Conservation (phyloP, 2,113 vertebrate genomes). For the Nibea coibor region DNA sequence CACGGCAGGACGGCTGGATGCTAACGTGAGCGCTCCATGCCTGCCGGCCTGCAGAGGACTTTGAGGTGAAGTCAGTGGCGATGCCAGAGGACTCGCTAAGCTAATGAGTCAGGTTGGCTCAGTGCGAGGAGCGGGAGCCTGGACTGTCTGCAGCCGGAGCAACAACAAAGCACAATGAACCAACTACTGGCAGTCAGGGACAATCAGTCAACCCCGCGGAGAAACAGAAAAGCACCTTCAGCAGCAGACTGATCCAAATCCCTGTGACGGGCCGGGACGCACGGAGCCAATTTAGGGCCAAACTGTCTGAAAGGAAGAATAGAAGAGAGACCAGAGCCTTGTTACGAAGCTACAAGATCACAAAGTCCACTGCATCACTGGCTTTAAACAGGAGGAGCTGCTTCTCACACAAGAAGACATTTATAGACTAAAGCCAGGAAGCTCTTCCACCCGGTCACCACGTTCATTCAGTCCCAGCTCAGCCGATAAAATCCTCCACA, state of each 20-base stretch:
- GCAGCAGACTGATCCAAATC: conserved; percentile 59
- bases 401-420: conserved; percentile 4
- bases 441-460: neutral
- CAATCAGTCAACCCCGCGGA: conserved; percentile 56
- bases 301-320: conserved; percentile 24
- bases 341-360: neutral
- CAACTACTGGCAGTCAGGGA: conserved; percentile 58
- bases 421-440: neutral
- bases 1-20: conserved; percentile 22
- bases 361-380: neutral
- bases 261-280: conserved; percentile 44
- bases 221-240: conserved; percentile 64
- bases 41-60: conserved; percentile 21
- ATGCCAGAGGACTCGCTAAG: conserved; percentile 47
- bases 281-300: conserved; percentile 46
- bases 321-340: conserved; percentile 6
- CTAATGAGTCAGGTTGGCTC: conserved; percentile 61
- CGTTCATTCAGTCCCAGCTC: neutral
- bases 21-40: conserved; percentile 34
- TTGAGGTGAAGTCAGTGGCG: conserved; percentile 26
- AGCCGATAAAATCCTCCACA: neutral
- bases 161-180: conserved; percentile 53
- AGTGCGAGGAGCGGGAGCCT: conserved; percentile 13
- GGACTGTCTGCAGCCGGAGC: conserved; percentile 51
- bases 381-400: neutral